Percentiles rank a stretch among this genome's conserved stretches.
phyloP scores from a whole-genome alignment of 2,797 vertebrate species.

The Catharus ustulatus region DNA sequence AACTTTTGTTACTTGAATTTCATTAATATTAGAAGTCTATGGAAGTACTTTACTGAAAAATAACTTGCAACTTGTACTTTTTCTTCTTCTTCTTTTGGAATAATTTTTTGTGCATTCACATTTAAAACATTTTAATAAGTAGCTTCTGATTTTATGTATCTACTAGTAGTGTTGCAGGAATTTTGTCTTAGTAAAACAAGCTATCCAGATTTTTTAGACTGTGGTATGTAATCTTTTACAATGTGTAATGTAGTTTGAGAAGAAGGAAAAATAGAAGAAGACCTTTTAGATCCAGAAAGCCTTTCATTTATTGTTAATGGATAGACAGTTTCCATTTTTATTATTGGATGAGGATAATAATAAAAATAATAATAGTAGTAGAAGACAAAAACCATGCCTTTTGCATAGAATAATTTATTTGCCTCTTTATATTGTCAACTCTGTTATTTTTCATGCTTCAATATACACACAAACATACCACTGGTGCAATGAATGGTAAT shows the following conservation, averaged over 20 bases:
- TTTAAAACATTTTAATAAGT: background rate
- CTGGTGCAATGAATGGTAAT: fast-evolving
- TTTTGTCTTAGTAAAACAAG: background rate
- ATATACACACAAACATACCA: background rate
- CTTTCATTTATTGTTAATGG: background rate
- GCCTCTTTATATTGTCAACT: background rate
- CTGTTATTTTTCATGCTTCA: background rate
- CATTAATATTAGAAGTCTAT: background rate
- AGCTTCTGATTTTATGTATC: background rate
- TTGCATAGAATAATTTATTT: background rate
- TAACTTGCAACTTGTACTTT: background rate
- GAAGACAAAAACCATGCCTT: background rate
- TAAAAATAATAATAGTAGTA: background rate
- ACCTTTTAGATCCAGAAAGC: background rate
- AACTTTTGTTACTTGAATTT: background rate
- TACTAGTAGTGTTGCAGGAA: background rate
- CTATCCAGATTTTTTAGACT: background rate
- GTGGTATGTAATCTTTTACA: background rate
- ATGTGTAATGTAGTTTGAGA: background rate
- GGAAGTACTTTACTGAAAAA: background rate
- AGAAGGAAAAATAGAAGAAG: background rate
- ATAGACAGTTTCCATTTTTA: no score
- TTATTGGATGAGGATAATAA: background rate
- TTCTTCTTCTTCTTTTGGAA: background rate
- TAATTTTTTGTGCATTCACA: background rate